A percentile compares a stretch with the other conserved stretches of the same genome.
Evolutionary conservation across 37 sponge, comb jelly and placozoan genomes (phyloP).

Genomic region (Ianthella basta): DNA sequence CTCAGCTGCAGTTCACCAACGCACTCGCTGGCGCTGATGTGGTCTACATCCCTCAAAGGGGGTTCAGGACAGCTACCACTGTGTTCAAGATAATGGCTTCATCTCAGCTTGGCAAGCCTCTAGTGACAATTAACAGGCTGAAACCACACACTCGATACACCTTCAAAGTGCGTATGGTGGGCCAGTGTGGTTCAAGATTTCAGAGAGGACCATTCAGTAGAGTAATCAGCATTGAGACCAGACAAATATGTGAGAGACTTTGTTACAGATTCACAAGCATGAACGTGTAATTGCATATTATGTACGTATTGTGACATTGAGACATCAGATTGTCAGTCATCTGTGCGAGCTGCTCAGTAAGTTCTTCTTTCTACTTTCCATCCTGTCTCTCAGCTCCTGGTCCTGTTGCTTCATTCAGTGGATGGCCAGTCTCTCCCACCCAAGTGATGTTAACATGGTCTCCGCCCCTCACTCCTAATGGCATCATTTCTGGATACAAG

Average conservation of each 20-base stretch:
- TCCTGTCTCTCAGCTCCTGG: not conserved
- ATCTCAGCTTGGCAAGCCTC: not conserved
- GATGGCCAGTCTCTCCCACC: not conserved
- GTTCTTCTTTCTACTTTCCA: too few relatives aligned
- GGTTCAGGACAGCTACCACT: too few relatives aligned
- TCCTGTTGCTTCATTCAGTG: not conserved
- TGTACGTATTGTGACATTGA: not conserved
- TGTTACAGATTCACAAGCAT: too few relatives aligned
- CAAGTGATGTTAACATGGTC: not conserved
- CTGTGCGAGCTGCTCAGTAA: too few relatives aligned
- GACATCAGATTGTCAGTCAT: too few relatives aligned
- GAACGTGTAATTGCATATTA: not conserved
- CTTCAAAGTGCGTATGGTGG: not conserved
- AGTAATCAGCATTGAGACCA: not conserved
- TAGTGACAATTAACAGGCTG: not conserved
- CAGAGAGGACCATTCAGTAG: conserved; percentile 1
- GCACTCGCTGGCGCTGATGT: not conserved
- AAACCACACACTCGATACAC: not conserved
- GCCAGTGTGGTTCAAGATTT: not conserved
- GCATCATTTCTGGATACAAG: too few relatives aligned
- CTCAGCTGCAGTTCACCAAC: not conserved
- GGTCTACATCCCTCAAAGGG: too few relatives aligned
- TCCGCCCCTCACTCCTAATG: not conserved
- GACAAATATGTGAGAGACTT: not conserved
- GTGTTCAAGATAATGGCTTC: not conserved